A percentile compares a stretch with the other conserved stretches of the same genome.
Conservation (phyloP, 2,797 vertebrate species). For the Galagoides demidoff region DNA sequence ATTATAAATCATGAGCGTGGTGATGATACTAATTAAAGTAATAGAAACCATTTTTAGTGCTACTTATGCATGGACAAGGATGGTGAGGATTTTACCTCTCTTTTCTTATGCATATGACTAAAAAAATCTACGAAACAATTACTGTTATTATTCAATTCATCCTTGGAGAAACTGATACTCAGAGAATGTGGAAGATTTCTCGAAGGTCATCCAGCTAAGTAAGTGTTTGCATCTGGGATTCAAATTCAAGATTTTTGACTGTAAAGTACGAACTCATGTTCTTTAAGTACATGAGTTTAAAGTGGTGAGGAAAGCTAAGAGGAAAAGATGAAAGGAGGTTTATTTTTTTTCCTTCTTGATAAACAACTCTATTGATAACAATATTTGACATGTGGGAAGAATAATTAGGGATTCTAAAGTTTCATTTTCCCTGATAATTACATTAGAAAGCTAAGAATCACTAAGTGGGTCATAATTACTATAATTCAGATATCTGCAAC, state of each 20-base stretch:
- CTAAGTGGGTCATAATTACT: slow-evolving; percentile 59
- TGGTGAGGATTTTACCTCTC: background rate
- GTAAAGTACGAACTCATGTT: background rate
- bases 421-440: slow-evolving; percentile 68
- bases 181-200: background rate
- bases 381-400: slow-evolving; percentile 45
- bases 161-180: background rate
- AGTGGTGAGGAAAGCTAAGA: background rate
- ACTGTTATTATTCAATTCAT: background rate
- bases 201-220: background rate
- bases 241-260: background rate
- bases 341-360: background rate
- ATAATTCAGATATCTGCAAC: slow-evolving; percentile 64
- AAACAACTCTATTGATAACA: slow-evolving; percentile 40
- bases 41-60: background rate
- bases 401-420: slow-evolving; percentile 54
- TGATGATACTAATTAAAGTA: background rate
- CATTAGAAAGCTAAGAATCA: slow-evolving; percentile 61
- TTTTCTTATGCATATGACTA: background rate
- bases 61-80: background rate
- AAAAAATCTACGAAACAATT: background rate
- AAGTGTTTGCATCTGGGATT: background rate
- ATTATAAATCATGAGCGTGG: background rate
- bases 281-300: background rate
- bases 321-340: background rate